phyloP scores from a whole-genome alignment of 2,797 vertebrate genomes.

The Zenarchopterus dispar region DNA sequence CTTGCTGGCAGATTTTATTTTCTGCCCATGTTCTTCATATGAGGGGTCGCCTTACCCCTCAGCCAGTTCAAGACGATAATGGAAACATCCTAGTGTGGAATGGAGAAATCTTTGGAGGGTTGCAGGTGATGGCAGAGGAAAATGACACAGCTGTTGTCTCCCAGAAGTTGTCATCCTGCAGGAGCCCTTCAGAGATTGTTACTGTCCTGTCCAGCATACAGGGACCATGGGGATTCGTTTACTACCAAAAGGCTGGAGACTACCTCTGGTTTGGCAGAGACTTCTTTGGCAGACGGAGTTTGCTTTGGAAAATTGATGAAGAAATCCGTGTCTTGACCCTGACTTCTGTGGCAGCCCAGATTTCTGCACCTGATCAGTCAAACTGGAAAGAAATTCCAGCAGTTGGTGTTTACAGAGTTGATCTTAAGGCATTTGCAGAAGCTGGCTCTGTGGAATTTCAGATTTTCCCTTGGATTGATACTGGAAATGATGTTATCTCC shows the following conservation, averaged over 20 bases:
- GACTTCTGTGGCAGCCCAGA: slow-evolving; percentile 79
- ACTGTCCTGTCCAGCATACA: slow-evolving; percentile 82
- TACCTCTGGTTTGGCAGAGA: slow-evolving; percentile 96
- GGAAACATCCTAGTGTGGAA: slow-evolving; percentile 93
- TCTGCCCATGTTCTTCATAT: slow-evolving; percentile 93
- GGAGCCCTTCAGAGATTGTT: slow-evolving; percentile 79
- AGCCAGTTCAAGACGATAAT: slow-evolving; percentile 86
- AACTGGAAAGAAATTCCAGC: slow-evolving; percentile 91
- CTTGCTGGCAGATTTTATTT: slow-evolving; percentile 83
- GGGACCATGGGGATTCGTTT: slow-evolving; percentile 93
- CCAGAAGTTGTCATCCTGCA: slow-evolving; percentile 75
- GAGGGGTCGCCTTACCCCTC: slow-evolving; percentile 87
- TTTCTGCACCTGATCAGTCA: slow-evolving; percentile 14
- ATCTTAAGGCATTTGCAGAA: slow-evolving; percentile 77
- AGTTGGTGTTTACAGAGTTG: slow-evolving; percentile 87
- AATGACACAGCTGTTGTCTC: slow-evolving; percentile 89
- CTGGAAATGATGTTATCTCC: slow-evolving; percentile 22
- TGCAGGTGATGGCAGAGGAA: slow-evolving; percentile 77
- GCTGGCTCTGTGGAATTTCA: slow-evolving; percentile 74
- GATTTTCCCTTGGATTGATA: slow-evolving; percentile 85
- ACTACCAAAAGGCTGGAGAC: slow-evolving; percentile 86
- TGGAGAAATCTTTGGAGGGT: slow-evolving; percentile 92
- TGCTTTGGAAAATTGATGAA: slow-evolving; percentile 88
- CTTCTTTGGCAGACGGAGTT: slow-evolving; percentile 93
- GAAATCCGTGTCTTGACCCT: slow-evolving; percentile 72